These are phyloP conservation scores for Halcyon malimbica DNA, from an alignment of 2,113 vertebrate genomes.

Conservation along the genomic window DNA sequence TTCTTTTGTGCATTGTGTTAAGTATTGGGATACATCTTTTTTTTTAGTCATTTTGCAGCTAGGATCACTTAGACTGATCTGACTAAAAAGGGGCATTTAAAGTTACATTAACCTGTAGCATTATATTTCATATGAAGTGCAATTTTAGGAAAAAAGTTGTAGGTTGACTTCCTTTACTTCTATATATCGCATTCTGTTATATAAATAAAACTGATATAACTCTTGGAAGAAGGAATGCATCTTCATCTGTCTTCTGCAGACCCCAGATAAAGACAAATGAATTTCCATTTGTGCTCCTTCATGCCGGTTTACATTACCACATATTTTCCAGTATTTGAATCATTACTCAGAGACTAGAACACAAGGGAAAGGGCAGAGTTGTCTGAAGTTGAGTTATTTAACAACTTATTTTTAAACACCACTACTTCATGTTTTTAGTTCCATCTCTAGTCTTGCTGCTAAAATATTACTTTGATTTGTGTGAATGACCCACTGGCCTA, in stretches of 20 bases:
- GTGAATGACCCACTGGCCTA: background rate
- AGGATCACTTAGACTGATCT: background rate
- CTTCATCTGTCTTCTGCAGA: background rate
- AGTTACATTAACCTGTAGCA: background rate
- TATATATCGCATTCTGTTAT: background rate
- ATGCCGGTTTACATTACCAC: background rate
- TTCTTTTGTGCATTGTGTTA: background rate
- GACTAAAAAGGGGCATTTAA: background rate
- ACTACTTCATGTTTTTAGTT: background rate
- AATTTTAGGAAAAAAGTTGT: background rate
- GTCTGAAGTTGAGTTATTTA: background rate
- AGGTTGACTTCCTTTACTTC: background rate
- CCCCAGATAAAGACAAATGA: background rate
- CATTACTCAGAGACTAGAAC: background rate
- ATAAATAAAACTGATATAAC: background rate
- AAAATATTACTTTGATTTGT: background rate
- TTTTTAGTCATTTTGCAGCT: background rate
- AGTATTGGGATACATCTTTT: background rate
- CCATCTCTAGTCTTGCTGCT: background rate
- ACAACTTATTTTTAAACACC: slow-evolving; percentile 17
- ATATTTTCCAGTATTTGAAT: slow-evolving; percentile 16
- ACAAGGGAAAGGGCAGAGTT: background rate
- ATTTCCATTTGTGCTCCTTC: background rate
- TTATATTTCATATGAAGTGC: background rate
- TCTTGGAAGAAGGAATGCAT: background rate